These are phyloP conservation scores for Leucoraja erinaceus DNA, from an alignment of 2,113 vertebrate species.

Conservation along the genomic window DNA sequence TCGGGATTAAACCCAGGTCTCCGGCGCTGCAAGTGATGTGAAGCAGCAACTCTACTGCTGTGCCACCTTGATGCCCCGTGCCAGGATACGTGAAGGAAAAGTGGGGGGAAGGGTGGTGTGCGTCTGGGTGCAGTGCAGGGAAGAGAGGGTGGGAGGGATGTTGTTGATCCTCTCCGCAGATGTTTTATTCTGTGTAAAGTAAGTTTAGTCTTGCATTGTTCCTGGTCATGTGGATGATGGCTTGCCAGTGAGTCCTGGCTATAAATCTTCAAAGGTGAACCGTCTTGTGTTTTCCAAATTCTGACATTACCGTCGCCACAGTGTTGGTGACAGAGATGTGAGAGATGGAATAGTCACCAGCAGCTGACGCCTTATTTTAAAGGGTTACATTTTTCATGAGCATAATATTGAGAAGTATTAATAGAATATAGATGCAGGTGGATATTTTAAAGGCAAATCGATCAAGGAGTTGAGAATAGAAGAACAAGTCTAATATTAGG, in stretches of 20 bases:
- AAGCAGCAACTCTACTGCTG: too few species aligned
- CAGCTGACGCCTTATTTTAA: neutral
- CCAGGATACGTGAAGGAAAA: too few species aligned
- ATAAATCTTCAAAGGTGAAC: neutral
- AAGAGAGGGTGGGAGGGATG: too few species aligned
- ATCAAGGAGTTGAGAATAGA: neutral
- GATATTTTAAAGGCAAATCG: neutral
- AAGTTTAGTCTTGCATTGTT: neutral
- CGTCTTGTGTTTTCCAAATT: neutral
- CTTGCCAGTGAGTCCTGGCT: neutral
- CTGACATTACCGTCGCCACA: neutral
- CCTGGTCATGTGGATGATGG: neutral
- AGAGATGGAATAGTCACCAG: neutral
- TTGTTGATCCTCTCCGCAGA: too few species aligned
- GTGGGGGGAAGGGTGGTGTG: too few species aligned
- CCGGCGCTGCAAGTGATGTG: too few species aligned
- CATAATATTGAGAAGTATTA: neutral
- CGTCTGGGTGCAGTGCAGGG: too few species aligned
- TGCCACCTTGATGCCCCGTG: too few species aligned
- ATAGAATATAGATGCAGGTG: neutral
- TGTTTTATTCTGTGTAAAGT: neutral
- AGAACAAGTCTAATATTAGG: neutral
- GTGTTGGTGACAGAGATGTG: too few species aligned
- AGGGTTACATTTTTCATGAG: neutral
- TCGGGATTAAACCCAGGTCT: too few species aligned